Evolutionary conservation across 2,888 invertebrate species (phyloP).

Genomic region (Agrenia bidenticulata): DNA sequence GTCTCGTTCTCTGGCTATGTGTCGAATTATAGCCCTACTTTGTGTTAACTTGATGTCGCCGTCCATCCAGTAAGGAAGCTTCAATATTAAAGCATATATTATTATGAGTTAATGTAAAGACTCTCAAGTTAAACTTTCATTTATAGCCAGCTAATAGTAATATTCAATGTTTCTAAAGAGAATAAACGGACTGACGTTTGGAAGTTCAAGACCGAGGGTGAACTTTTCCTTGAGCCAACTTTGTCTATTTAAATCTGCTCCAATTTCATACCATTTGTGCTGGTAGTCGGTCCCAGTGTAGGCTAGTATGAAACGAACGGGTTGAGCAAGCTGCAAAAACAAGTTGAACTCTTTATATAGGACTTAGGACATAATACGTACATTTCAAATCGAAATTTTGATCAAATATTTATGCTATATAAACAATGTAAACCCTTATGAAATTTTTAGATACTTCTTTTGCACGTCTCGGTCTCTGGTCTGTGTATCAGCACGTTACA

Average conservation of each 20-base stretch:
- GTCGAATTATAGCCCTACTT: conserved; percentile 57
- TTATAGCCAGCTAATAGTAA: too few relatives aligned
- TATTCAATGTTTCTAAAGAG: too few relatives aligned
- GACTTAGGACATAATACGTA: too few relatives aligned
- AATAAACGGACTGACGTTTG: conserved; percentile 54
- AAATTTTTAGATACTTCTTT: too few relatives aligned
- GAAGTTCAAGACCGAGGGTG: conserved; percentile 41
- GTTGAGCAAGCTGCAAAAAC: conserved; percentile 35
- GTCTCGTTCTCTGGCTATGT: conserved; percentile 57
- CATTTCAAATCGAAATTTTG: too few relatives aligned
- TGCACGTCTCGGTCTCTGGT: too few relatives aligned
- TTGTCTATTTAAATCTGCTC: conserved; percentile 56
- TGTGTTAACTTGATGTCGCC: conserved; percentile 56
- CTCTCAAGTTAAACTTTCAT: not conserved
- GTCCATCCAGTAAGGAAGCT: conserved; percentile 59
- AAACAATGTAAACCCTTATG: too few relatives aligned
- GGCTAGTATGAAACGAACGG: conserved; percentile 56
- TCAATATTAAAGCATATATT: conserved; percentile 36
- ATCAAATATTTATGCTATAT: too few relatives aligned
- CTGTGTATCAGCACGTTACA: too few relatives aligned
- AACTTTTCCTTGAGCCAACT: conserved; percentile 55
- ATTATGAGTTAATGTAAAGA: not conserved
- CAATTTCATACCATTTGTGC: conserved; percentile 57
- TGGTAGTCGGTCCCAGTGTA: conserved; percentile 57
- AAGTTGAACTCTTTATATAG: too few relatives aligned